Base-by-base conservation (phyloP, 2,113 vertebrate genomes). In the Coreoperca whiteheadi region DNA sequence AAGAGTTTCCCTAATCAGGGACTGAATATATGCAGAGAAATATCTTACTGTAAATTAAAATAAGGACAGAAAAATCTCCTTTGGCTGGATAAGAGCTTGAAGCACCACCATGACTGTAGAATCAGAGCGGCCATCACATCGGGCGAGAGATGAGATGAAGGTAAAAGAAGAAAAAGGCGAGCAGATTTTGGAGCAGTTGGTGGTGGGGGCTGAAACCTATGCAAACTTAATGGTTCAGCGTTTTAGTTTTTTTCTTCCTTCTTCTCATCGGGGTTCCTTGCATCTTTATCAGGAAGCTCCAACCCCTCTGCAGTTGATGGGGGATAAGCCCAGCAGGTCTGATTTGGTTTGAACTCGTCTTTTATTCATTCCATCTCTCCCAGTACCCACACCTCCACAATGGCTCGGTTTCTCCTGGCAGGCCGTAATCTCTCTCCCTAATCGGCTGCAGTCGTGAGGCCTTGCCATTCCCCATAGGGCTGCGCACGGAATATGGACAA, bases 391-490 rank as follows among this genome's bases (percentile, higher is more conserved):
- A 92, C 89, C 90, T 92, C 92, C 91, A 90, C 89, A 82, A 92
- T 83, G 84, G 88, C 89, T 87, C 70, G 81, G 80, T 84, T 86
- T 87, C 89, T 91, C 84, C 87, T 89, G 90, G 93, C 92, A 91
- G 89, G 77, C 76, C 87, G 77, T 92, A 94, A 94, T 94, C 93
- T 94, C 83, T 81, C 77, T 60, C 67, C 88, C 87, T 91, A 88
- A 94, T 93, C 90, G 83, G 76, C 89, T 90, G 89, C 89, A 92
- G 91, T 93, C 90, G 89, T 91, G 93, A 92, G 93, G 85, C 88
- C 93, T 87, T 88, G 90, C 89, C 91, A 91, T 85, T 91, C 88
- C 84, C 87, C 84, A 81, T 83, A 71, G 87, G 84, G 83, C 79
- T 72, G 84, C 51, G 12, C 81, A 65, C 87, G 85, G 91, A 84